Conservation (phyloP, 2,113 vertebrate species). For the Elaphurus davidianus region DNA sequence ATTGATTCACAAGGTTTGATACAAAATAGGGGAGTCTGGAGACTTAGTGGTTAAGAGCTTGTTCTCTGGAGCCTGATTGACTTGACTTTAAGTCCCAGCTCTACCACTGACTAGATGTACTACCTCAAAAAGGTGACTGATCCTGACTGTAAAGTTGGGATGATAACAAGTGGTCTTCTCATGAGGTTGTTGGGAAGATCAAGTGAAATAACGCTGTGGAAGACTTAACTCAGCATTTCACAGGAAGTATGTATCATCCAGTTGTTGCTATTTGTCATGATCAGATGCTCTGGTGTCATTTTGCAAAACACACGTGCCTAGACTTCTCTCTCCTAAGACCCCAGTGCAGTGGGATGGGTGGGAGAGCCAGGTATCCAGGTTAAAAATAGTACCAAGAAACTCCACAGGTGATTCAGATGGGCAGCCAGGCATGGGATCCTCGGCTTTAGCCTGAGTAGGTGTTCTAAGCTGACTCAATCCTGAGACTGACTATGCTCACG, state of each 20-base stretch:
- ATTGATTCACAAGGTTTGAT: neutral
- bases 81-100: neutral
- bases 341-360: neutral
- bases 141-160: neutral
- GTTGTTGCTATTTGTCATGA: neutral
- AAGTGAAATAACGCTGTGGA: neutral
- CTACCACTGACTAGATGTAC: neutral
- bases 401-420: neutral
- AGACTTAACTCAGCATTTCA: neutral
- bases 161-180: neutral
- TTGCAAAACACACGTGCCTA: neutral
- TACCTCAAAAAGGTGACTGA: neutral
- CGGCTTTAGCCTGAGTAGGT: neutral
- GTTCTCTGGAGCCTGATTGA: neutral
- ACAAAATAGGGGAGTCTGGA: neutral
- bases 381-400: neutral
- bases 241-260: neutral
- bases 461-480: neutral
- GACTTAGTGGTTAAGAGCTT: neutral
- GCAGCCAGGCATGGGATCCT: neutral
- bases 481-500: rapidly evolving
- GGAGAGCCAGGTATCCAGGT: neutral
- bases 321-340: neutral
- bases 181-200: neutral
- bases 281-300: neutral